phyloP scores from a whole-genome alignment of 2,797 vertebrate genomes.

The Tympanoctomys barrerae region DNA sequence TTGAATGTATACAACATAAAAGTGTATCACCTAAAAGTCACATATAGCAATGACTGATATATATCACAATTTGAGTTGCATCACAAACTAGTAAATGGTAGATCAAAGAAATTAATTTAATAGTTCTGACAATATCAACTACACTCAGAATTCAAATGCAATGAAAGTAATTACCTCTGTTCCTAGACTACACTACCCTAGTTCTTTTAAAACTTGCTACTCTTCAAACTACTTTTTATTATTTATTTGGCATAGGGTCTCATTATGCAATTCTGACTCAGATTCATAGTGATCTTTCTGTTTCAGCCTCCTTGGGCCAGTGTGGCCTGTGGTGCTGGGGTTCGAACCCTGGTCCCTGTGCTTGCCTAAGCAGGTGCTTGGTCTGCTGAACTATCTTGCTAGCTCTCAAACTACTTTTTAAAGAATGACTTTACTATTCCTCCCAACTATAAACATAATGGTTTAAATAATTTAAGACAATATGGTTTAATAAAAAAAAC shows the following conservation, averaged over 20 bases:
- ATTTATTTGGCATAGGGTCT: too few species aligned
- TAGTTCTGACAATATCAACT: conserved; percentile 27
- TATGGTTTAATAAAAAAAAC: conserved; percentile 24
- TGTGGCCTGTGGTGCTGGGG: too few species aligned
- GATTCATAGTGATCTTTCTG: too few species aligned
- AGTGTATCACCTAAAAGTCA: background rate
- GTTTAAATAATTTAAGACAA: background rate
- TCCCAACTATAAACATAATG: conserved; percentile 27
- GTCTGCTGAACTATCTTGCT: too few species aligned
- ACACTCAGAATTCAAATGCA: background rate
- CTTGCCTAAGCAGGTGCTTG: too few species aligned
- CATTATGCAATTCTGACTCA: too few species aligned
- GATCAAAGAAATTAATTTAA: conserved; percentile 14
- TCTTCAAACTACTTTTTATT: background rate
- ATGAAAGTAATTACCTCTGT: background rate
- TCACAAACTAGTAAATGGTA: background rate
- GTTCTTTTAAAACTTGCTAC: conserved; percentile 6
- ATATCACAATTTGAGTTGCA: background rate
- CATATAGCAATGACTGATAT: background rate
- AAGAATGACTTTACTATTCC: background rate
- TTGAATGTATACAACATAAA: background rate
- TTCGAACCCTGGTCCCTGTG: too few species aligned
- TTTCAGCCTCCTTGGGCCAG: too few species aligned
- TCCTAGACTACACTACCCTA: background rate
- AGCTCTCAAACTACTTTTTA: background rate